phyloP scores from a whole-genome alignment of 2,797 vertebrate species.

The Acanthiza pusilla region DNA sequence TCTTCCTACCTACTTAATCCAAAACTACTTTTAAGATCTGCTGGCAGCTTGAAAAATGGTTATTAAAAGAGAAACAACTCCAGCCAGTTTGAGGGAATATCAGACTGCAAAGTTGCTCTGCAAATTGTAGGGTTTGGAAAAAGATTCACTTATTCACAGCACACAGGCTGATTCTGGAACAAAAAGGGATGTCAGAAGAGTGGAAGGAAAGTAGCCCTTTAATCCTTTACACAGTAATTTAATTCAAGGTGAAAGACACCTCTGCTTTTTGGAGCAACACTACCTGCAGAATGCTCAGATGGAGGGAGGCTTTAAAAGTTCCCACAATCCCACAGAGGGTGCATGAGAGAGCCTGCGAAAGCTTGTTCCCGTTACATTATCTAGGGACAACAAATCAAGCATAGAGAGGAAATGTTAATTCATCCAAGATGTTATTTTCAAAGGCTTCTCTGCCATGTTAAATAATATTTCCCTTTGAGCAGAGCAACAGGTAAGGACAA shows the following conservation, averaged over 20 bases:
- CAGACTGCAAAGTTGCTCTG: neutral
- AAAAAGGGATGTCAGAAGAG: neutral
- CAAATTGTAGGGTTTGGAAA: neutral
- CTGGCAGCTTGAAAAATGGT: constrained; percentile 2
- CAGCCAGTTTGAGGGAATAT: neutral
- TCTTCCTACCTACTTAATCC: constrained; percentile 38
- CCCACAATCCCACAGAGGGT: neutral
- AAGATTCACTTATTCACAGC: neutral
- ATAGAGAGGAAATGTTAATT: neutral
- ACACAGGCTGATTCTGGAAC: neutral
- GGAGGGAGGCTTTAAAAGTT: neutral
- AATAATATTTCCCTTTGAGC: neutral
- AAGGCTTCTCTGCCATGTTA: neutral
- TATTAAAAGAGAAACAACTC: constrained; percentile 14
- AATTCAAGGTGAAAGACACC: neutral
- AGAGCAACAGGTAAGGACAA: neutral
- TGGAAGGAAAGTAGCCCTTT: neutral
- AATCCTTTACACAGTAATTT: neutral
- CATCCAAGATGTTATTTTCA: neutral
- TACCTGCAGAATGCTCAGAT: neutral
- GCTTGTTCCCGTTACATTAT: neutral
- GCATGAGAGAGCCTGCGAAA: neutral
- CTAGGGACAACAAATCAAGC: neutral
- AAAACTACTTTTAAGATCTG: constrained; percentile 21
- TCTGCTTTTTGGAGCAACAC: neutral